These are phyloP conservation scores for Daphoenositta chrysoptera DNA, from an alignment of 2,113 vertebrate species.

Conservation along the genomic window DNA sequence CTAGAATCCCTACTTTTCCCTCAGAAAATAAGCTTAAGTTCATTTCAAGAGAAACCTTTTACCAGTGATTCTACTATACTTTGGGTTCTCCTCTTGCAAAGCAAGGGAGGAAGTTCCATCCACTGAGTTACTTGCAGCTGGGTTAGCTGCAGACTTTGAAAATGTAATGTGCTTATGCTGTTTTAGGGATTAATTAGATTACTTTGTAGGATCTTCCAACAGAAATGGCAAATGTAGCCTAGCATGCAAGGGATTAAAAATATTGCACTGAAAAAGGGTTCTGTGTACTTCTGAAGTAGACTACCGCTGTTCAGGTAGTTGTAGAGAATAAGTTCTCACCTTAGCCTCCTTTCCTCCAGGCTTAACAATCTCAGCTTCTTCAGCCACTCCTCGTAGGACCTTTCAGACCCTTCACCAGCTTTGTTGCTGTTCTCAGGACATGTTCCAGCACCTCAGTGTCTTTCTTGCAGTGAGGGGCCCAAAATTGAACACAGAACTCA, in stretches of 20 bases:
- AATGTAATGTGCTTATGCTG: not conserved
- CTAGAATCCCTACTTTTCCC: not conserved
- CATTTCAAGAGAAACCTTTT: not conserved
- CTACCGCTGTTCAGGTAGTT: not conserved
- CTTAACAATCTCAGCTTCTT: not conserved
- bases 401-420: not conserved
- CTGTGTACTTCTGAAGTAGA: not conserved
- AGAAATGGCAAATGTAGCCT: not conserved
- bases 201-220: not conserved
- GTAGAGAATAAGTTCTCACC: not conserved
- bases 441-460: not conserved
- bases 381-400: not conserved
- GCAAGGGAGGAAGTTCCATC: not conserved
- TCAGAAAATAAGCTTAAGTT: not conserved
- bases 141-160: not conserved
- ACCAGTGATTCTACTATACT: not conserved
- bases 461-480: not conserved
- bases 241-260: not conserved
- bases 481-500: not conserved
- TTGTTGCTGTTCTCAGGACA: not conserved
- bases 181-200: not conserved
- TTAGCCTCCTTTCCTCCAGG: not conserved
- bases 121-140: not conserved
- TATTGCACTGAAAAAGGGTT: not conserved
- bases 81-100: not conserved